Evolutionary conservation across 2,888 invertebrate genomes (phyloP).

Genomic region (Disparrhopalites patrizii): DNA sequence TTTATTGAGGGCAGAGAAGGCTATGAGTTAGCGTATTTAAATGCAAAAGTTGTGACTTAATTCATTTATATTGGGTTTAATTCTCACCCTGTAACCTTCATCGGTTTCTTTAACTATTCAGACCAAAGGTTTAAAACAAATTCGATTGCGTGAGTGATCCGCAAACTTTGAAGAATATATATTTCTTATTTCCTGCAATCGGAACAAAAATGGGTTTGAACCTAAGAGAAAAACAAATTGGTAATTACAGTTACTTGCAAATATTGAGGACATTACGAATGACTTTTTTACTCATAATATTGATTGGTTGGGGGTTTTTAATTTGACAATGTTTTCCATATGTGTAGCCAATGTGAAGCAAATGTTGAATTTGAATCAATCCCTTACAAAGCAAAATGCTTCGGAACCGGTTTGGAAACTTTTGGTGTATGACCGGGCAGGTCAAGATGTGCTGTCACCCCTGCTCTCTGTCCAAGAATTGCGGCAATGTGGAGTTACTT

Average conservation of each 20-base stretch:
- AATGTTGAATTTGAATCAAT: conserved; percentile 76
- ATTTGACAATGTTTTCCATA: background rate
- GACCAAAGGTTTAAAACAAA: too few relatives aligned
- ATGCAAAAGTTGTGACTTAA: too few relatives aligned
- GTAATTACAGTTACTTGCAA: conserved; percentile 12
- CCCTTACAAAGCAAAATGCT: conserved; percentile 68
- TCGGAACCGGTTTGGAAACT: conserved; percentile 95
- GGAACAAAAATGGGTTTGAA: conserved; percentile 25
- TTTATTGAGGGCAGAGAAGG: too few relatives aligned
- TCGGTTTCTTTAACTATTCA: too few relatives aligned
- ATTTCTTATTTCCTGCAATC: too few relatives aligned
- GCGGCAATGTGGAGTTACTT: conserved; percentile 90
- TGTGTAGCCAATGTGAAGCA: conserved; percentile 82
- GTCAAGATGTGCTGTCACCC: conserved; percentile 95
- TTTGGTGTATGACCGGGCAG: conserved; percentile 89
- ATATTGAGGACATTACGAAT: too few relatives aligned
- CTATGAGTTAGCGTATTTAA: too few relatives aligned
- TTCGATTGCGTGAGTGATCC: too few relatives aligned
- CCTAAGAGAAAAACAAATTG: conserved; percentile 29
- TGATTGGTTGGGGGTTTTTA: background rate
- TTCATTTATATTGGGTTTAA: too few relatives aligned
- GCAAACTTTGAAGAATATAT: too few relatives aligned
- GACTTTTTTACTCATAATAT: too few relatives aligned
- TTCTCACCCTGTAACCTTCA: too few relatives aligned
- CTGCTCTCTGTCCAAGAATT: conserved; percentile 92